Evolutionary conservation across 37 sponge, comb jelly and placozoan species (phyloP), one percentile per base, ranked within the genome.

Genomic region (Theonella swinhoei): DNA sequence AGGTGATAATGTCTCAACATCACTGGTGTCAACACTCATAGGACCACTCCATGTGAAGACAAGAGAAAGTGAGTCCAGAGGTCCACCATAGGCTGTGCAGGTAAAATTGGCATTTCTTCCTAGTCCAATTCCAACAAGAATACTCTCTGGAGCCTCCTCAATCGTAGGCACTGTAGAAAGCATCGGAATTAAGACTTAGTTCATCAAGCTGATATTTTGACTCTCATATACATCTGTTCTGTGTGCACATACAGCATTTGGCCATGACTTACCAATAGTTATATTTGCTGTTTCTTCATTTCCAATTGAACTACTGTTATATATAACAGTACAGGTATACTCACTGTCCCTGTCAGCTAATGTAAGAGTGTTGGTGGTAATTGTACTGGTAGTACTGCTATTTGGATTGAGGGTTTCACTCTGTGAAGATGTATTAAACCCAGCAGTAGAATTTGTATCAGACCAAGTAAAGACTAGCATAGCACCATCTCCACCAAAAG

Each of bases 31-130:
- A 64, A 62, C 17, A 33, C 9, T 38, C 41, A 25, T 42, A 47
- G 84, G 84, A 43, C 68, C 68, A 31, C 35, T 64, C 84, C 84
- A 84, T 11, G 69, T 68, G 68, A 76, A 43, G 22, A 30, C 32
- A 31, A 74, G 39, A 7, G 28, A n/a, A 35, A 36, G 5, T 4
- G 36, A 5, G 4, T 42, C 36, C n/a, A 32, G 32, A 40, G 39
- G 69, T 42, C 87, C 80, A 29, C 74, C 81, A 19, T 32, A 47
- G 8, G 80, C 58, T 0, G 64, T 36, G 58, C 87, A 87, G 37
- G 66, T 65, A 25, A 87, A 74, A 28, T 17, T 80, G 59, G 38
- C 69, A 1, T 69, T 68, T 4, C n/a, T 36, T 8, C 26, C 64
- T 77, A 43, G 4, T 28, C 38, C 67, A 2, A 47, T 63, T 72